These are phyloP conservation scores for Sebastes vulpes DNA, from an alignment of 2,797 vertebrate genomes.

Conservation along the genomic window DNA sequence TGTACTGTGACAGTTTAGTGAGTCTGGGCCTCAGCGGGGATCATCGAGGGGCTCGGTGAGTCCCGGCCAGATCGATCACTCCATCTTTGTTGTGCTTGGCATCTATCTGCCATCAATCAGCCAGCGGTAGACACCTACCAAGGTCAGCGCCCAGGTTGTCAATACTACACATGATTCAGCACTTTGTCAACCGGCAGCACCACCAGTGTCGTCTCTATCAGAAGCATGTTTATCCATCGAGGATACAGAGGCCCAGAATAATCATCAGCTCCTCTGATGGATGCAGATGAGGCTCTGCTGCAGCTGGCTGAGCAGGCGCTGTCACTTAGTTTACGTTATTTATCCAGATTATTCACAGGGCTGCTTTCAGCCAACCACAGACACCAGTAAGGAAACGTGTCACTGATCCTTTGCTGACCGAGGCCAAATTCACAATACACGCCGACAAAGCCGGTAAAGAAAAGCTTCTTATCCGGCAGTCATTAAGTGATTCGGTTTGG, in stretches of 20 bases:
- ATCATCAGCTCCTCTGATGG: slow-evolving; percentile 46
- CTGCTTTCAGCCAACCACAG: slow-evolving; percentile 23
- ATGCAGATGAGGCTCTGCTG: slow-evolving; percentile 35
- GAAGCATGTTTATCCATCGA: slow-evolving; percentile 13
- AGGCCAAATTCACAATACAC: slow-evolving; percentile 15
- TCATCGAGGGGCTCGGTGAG: slow-evolving; percentile 12
- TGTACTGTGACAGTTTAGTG: slow-evolving; percentile 2
- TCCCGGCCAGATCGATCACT: slow-evolving; percentile 46
- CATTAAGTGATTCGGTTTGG: not conserved
- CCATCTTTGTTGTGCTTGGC: slow-evolving; percentile 54
- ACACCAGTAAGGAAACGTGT: slow-evolving; percentile 25
- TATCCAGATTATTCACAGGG: slow-evolving; percentile 45
- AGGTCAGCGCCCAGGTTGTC: slow-evolving; percentile 62
- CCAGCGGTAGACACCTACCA: slow-evolving; percentile 44
- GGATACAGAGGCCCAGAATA: slow-evolving; percentile 20
- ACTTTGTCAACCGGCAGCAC: slow-evolving; percentile 35
- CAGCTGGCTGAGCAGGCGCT: slow-evolving; percentile 28
- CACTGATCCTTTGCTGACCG: slow-evolving; percentile 38
- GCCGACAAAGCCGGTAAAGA: slow-evolving; percentile 6
- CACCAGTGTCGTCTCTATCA: slow-evolving; percentile 18
- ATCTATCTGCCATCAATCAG: slow-evolving; percentile 65
- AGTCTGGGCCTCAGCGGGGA: not conserved
- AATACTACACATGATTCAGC: slow-evolving; percentile 55
- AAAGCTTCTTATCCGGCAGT: slow-evolving; percentile 7
- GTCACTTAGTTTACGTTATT: slow-evolving; percentile 51